These are phyloP conservation scores for Oryzias sinensis DNA, from an alignment of 2,797 vertebrate genomes.

Conservation along the genomic window DNA sequence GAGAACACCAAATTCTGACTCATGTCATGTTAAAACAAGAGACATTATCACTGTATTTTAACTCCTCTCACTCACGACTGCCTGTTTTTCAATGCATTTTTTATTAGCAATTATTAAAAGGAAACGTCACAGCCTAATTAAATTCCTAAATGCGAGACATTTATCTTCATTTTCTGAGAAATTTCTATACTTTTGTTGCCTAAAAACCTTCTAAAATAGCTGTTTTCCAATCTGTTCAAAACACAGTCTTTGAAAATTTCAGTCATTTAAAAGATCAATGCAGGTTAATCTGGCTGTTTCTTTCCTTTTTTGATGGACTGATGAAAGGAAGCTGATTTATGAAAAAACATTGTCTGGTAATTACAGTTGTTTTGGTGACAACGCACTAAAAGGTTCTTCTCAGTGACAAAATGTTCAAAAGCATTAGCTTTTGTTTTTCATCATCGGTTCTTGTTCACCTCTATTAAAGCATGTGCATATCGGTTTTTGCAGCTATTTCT, in stretches of 20 bases:
- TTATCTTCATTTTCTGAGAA: constrained; percentile 35
- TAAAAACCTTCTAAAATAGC: constrained; percentile 11
- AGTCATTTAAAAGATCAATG: constrained; percentile 21
- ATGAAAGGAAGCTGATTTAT: constrained; percentile 2
- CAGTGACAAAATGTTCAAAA: constrained; percentile 13
- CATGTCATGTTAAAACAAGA: constrained; percentile 3
- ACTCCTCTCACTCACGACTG: constrained; percentile 27
- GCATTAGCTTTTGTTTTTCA: neutral
- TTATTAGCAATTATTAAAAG: constrained; percentile 22
- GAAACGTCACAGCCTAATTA: constrained; percentile 36
- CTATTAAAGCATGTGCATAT: neutral
- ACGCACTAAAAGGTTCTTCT: neutral
- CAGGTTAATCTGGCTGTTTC: constrained; percentile 6
- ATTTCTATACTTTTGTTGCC: constrained; percentile 13
- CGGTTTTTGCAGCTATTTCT: neutral
- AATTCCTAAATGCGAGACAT: constrained; percentile 33
- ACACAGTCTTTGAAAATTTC: constrained; percentile 14
- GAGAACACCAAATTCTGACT: constrained; percentile 5
- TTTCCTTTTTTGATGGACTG: constrained; percentile 19
- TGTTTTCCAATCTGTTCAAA: constrained; percentile 28
- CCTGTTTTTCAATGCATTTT: constrained; percentile 45
- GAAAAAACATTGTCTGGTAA: constrained; percentile 3
- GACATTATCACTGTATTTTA: constrained; percentile 18
- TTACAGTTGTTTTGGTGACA: constrained; percentile 7
- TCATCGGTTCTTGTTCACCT: neutral